phyloP scores from a whole-genome alignment of 2,797 vertebrate genomes.

The Hippopotamyrus pictus region DNA sequence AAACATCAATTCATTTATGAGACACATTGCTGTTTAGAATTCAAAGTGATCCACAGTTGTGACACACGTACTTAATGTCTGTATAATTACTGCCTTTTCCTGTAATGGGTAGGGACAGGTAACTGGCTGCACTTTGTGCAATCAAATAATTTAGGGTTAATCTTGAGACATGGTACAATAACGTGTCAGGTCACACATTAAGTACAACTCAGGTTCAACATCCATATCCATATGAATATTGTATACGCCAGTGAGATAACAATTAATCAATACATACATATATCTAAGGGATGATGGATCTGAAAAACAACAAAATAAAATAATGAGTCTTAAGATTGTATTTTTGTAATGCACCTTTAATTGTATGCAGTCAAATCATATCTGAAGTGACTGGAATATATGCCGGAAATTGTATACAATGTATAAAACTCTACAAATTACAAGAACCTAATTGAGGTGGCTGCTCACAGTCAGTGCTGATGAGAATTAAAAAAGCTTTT shows the following conservation, averaged over 20 bases:
- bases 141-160: neutral
- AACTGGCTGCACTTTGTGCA: neutral
- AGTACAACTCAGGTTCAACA: neutral
- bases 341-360: neutral
- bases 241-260: neutral
- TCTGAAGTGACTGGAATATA: neutral
- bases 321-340: neutral
- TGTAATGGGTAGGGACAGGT: neutral
- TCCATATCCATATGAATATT: neutral
- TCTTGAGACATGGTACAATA: neutral
- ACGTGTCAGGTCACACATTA: neutral
- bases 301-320: neutral
- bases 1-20: neutral
- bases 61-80: neutral
- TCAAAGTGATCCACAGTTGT: neutral
- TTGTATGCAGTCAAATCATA: neutral
- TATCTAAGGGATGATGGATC: neutral
- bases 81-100: neutral
- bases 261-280: neutral
- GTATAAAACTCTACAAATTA: neutral
- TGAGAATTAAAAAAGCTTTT: neutral
- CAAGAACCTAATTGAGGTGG: neutral
- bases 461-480: neutral
- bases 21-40: neutral
- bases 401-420: neutral